Base-by-base conservation (phyloP, 2,888 invertebrate genomes). In the Andrena minutula region DNA sequence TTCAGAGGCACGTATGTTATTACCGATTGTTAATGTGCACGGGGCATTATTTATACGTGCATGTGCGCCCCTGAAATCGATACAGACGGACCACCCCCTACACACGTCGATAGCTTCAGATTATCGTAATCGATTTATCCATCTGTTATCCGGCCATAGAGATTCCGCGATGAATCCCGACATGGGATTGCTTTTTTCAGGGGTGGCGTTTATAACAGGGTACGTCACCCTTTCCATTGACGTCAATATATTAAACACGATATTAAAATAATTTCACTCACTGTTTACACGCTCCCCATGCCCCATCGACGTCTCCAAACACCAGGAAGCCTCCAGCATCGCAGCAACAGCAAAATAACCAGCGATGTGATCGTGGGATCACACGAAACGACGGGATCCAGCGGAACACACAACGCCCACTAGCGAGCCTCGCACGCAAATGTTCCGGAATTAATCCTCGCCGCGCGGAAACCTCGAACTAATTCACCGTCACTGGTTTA, bases 1-100 rank as follows among this genome's bases (percentile, higher is more conserved):
- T 75, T 78, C 80, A 79, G 61, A 71, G 73, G 70, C 81, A 61
- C 77, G 75, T 84, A 80, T 80, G 79, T 82, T 84, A 82, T 79
- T 79, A 78, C 65, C 74, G 73, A 68, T 79, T 77, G 77, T 82
- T 82, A 83, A 80, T 81, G 68, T 61, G 66, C 23, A 41, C 66
- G n/a, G n/a, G 49, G 41, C 47, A 74, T 71, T 79, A 79, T 79
- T 64, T 76, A 66, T 68, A 69, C 41, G 53, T 51, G 53, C 28
- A 53, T 26, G 58, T 12, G 41, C 8, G 26, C 30, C 23, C 2
- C 26, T 47, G 72, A 69, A 82, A 82, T 82, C 81, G 81, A 79
- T 81, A 76, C 58, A 32, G 76, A 73, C 76, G 51, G 69, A 61
- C 41, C 41, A 41, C 26, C 63, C 56, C 7, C 41, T 49, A 41